Evolutionary conservation across 2,797 vertebrate genomes (phyloP), one percentile per base, ranked within the genome.

Genomic region (Sus cebifrons): DNA sequence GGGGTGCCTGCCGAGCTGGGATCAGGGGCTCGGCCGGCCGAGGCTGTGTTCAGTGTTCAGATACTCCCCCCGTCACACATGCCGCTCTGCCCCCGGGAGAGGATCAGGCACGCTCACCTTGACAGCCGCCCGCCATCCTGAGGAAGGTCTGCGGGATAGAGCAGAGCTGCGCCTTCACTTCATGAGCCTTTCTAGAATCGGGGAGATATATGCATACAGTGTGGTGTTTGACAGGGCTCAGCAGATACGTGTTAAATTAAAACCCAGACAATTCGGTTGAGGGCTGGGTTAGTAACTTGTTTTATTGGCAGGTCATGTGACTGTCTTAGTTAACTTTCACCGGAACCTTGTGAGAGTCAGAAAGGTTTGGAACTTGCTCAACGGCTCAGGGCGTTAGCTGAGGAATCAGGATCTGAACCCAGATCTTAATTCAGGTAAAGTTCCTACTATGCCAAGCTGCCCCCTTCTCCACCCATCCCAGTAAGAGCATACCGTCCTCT

Each of bases 91-190:
- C 36, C 58, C 49, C 20, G 25, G 68, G 21, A 68, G 40, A 79
- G 62, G 81, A 84, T 6, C 25, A n/a, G 94, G 73, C 29, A 68
- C 2, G 29, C 90, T 84, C 27, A 58, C 88, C 88, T 77, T 85
- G 83, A 92, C 93, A 86, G 92, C 89, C 52, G 60, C 14, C 25
- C n/a, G 20, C 87, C 96, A 94, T 70, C 84, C 75, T 23, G 83
- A 86, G 86, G 89, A 65, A 85, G 65, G 95, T 70, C 90, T 84
- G 79, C 94, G 88, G 79, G 92, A 65, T 32, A 73, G 82, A 82
- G 73, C 86, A 78, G 73, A 87, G 74, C 60, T 87, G 36, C 40
- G 7, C 75, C 90, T 89, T 95, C 75, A 93, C 75, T 79, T 87
- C 84, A 40, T 8, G 65, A 93, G 93, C 84, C 83, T 92, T 87